Evolutionary conservation across 1,140 invertebrate genomes (phyloP), one percentile per base, ranked within the genome.

Genomic region (Sarcophaga peregrina): DNA sequence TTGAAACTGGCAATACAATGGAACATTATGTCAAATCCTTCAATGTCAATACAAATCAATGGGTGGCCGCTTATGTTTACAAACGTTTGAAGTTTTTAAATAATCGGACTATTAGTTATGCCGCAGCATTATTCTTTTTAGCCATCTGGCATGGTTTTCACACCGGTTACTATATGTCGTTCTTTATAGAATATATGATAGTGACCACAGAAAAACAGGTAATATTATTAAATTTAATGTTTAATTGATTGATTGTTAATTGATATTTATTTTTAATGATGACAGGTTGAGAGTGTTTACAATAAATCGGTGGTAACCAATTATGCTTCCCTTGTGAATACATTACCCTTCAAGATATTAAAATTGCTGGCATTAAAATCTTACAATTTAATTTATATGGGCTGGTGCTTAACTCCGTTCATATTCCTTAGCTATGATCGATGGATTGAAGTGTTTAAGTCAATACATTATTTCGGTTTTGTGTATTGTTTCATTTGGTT

Each of bases 121-220:
- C 93, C 4, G 92, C 93, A 0, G 96, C 97, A 0, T 91, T 99
- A 17, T 68, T 94, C 0, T 99, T 98, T 91, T 92, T 99, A 10
- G 96, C 98, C 0, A 84, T 98, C 0, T 99, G 98, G 98, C 97
- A 99, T 89, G 98, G 98, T 15, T 93, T 96, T 62, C 95, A 97
- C 86, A 94, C 94, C 11, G 97, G 97, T 5, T 99, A 99, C 86
- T 99, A 98, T 87, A 92, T 96, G 84, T 95, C 95, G 73, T 99
- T 99, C 91, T 93, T 97, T 62, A 94, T 97, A 89, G 98, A 99
- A 89, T 98, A 98, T 86, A 90, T 96, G 25, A 94, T 97, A 68
- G 96, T 98, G 87, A 95, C 94, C 84, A 94, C 95, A 85, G 97
- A 99, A 88, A 96, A 95, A 92, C 96, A 96, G 88, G 96, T 97